phyloP scores from a whole-genome alignment of 1,140 invertebrate genomes.

The Eciton burchellii region DNA sequence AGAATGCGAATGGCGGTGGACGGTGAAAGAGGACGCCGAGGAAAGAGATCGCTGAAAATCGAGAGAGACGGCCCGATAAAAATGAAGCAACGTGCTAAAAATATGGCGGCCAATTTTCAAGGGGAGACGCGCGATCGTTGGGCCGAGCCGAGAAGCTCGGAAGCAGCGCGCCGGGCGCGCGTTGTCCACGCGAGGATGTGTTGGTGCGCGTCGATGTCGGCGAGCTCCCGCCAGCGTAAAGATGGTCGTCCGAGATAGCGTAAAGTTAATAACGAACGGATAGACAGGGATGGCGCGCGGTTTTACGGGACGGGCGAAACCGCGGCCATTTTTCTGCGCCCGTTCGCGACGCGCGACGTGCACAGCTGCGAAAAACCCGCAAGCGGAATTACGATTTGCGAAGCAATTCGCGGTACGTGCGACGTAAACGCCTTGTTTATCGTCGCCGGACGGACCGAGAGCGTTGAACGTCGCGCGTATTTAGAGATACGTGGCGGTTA shows the following conservation, averaged over 20 bases:
- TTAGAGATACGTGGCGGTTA: constrained; percentile 6
- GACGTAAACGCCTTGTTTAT: constrained; percentile 65
- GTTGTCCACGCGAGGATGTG: constrained; percentile 2
- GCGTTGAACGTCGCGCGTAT: constrained; percentile 5
- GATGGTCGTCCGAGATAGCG: constrained; percentile 79
- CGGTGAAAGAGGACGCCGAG: neutral
- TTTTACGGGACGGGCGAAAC: constrained; percentile 51
- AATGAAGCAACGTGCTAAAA: constrained; percentile 78
- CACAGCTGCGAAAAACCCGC: constrained; percentile 61
- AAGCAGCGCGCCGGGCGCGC: constrained; percentile 6
- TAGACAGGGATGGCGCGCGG: constrained; percentile 61
- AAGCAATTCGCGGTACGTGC: constrained; percentile 46
- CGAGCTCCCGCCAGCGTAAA: constrained; percentile 75
- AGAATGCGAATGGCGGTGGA: neutral
- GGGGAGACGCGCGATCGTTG: constrained; percentile 68
- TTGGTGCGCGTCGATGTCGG: constrained; percentile 46
- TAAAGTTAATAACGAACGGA: constrained; percentile 79
- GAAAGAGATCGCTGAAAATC: constrained; percentile 41
- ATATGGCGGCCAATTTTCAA: constrained; percentile 76
- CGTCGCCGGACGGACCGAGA: neutral
- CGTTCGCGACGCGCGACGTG: constrained; percentile 6
- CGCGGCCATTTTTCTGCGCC: constrained; percentile 50
- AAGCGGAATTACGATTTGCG: constrained; percentile 61
- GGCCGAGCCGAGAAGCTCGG: constrained; percentile 32
- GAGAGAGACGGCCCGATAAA: constrained; percentile 57